Conservation (phyloP, 2,797 vertebrate genomes). For the Amblyopsis hoosieri region DNA sequence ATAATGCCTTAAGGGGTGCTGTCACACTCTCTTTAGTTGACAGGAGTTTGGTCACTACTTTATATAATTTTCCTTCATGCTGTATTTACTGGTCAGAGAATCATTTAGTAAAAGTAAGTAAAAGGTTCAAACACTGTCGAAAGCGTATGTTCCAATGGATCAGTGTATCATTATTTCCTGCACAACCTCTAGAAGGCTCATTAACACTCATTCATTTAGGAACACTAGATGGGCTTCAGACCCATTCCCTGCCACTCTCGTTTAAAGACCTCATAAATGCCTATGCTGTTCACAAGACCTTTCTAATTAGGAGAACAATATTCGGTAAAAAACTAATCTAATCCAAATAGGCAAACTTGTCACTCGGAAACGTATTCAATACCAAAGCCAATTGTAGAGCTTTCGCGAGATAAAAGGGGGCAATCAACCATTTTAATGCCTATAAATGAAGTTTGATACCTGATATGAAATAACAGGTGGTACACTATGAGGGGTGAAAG, state of each 20-base stretch:
- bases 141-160: slow-evolving; percentile 38
- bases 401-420: slow-evolving; percentile 7
- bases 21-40: neutral
- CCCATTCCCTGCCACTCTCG: slow-evolving; percentile 22
- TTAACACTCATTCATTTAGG: slow-evolving; percentile 48
- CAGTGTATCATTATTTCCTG: slow-evolving; percentile 36
- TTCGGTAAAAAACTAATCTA: slow-evolving; percentile 30
- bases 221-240: slow-evolving; percentile 26
- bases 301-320: slow-evolving; percentile 30
- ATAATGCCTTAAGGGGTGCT: slow-evolving; percentile 39
- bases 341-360: slow-evolving; percentile 13
- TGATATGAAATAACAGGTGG: neutral
- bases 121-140: slow-evolving; percentile 5
- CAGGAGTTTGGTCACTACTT: neutral
- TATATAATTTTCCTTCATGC: neutral
- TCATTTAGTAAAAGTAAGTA: too few relatives aligned
- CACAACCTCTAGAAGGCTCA: slow-evolving; percentile 42
- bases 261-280: slow-evolving; percentile 29
- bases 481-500: too few relatives aligned
- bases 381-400: neutral
- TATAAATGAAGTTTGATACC: neutral
- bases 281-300: slow-evolving; percentile 16
- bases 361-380: neutral
- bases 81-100: too few relatives aligned
- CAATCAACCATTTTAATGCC: slow-evolving; percentile 12